Evolutionary conservation across 2,888 invertebrate species (phyloP), one percentile per base, ranked within the genome.

Genomic region (Amiota mariae): DNA sequence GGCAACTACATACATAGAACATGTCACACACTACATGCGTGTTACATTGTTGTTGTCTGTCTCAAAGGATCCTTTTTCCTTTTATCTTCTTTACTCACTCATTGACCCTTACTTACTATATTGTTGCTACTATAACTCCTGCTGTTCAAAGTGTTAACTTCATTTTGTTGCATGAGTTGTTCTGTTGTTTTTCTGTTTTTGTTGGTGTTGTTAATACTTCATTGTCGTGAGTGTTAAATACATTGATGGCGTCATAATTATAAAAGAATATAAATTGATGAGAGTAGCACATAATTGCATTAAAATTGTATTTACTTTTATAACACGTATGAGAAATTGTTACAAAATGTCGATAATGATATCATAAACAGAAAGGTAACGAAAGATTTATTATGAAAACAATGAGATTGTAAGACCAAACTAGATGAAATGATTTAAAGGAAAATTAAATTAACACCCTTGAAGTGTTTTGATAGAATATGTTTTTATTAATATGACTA

Each of bases 201-300:
- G 46, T 66, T 66, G 11, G 48, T 66, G 66, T 66, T 66, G 48
- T 66, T 18, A 24, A 15, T 57, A 20, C 57, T 18, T 11, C 59
- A 51, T 64, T 36, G 20, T 57, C 46, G 63, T 47, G 72, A 57
- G 72, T 72, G 72, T 72, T 46, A 71, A 63, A 63, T 64, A 66
- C 66, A 20, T 54, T 72, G 49, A 72, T 72, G 71, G 64, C 46
- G 36, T 64, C 64, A 63, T 63, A 63, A 66, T 51, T 66, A 72
- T 36, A 36, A 36, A 36, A 36, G 36, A 36, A 36, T 36, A 36
- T 36, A 36, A 36, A 36, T 6, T 36, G 36, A 36, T 36, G 36
- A 36, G 36, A 36, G 36, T 36, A 36, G 36, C 48, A 71, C 18
- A 24, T 49, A 71, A 68, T 54, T 54, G 51, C 51, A 68, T 51